Percentiles rank a stretch among this genome's conserved stretches.
These are phyloP conservation scores for Lerema accius DNA, from an alignment of 1,140 invertebrate genomes.

Conservation along the genomic window DNA sequence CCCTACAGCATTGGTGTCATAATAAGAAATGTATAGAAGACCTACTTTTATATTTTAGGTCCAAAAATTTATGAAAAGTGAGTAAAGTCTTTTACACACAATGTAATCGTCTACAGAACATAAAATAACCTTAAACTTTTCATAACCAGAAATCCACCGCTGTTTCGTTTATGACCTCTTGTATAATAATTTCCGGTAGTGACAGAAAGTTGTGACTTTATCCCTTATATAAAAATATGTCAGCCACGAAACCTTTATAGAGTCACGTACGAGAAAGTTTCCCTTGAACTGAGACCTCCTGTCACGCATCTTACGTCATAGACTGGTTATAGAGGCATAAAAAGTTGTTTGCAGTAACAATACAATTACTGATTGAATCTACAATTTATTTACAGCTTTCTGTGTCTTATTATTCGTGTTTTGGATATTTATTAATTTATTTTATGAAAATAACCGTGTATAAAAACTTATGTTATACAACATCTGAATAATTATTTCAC, in stretches of 20 bases:
- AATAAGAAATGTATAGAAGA: too few relatives aligned
- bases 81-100: background rate
- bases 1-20: too few relatives aligned
- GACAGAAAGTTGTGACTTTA: constrained; percentile 12
- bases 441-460: too few relatives aligned
- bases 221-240: constrained; percentile 8
- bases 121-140: background rate
- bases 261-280: constrained; percentile 21
- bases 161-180: background rate
- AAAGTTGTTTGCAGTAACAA: constrained; percentile 9
- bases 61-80: too few relatives aligned
- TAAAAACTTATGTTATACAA: too few relatives aligned
- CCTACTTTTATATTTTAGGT: too few relatives aligned
- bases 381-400: too few relatives aligned
- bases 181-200: constrained; percentile 6
- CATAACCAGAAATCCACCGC: background rate
- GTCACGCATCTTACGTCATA: constrained; percentile 19
- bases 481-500: too few relatives aligned
- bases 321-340: background rate
- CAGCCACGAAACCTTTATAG: constrained; percentile 10
- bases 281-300: constrained; percentile 5
- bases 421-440: too few relatives aligned
- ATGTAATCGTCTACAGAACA: background rate
- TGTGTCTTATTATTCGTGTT: too few relatives aligned
- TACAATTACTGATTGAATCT: background rate